phyloP scores from a whole-genome alignment of 2,113 vertebrate genomes.

The Mesitornis unicolor region DNA sequence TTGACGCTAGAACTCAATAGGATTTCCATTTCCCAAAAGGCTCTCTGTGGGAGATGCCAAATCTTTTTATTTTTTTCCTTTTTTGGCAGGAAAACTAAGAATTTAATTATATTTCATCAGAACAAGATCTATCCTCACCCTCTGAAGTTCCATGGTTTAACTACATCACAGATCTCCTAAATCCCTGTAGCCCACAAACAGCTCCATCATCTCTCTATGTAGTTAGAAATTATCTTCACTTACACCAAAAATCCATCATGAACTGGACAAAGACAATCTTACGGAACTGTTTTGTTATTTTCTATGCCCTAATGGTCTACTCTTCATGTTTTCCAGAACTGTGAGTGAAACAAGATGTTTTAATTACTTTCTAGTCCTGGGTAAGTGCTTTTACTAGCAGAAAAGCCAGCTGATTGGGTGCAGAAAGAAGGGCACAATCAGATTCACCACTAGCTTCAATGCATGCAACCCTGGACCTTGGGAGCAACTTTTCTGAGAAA shows the following conservation, averaged over 20 bases:
- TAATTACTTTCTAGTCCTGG: neutral
- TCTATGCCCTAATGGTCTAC: neutral
- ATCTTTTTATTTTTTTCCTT: neutral
- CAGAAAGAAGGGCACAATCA: neutral
- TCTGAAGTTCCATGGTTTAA: neutral
- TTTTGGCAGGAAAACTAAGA: neutral
- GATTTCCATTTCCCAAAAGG: neutral
- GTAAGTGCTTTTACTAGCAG: neutral
- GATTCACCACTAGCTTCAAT: neutral
- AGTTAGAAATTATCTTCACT: neutral
- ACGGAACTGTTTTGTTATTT: neutral
- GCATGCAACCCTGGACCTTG: neutral
- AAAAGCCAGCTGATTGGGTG: neutral
- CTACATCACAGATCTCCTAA: neutral
- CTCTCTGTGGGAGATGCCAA: neutral
- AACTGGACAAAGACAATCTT: neutral
- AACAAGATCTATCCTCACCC: neutral
- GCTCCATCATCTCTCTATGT: neutral
- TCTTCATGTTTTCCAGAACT: neutral
- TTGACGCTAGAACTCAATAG: neutral
- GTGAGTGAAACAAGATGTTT: neutral
- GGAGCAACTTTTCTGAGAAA: neutral
- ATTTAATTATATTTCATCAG: neutral
- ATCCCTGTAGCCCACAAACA: neutral
- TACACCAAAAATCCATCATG: neutral